These are phyloP conservation scores for Aldabrachelys gigantea DNA, from an alignment of 2,113 vertebrate genomes.

Conservation along the genomic window DNA sequence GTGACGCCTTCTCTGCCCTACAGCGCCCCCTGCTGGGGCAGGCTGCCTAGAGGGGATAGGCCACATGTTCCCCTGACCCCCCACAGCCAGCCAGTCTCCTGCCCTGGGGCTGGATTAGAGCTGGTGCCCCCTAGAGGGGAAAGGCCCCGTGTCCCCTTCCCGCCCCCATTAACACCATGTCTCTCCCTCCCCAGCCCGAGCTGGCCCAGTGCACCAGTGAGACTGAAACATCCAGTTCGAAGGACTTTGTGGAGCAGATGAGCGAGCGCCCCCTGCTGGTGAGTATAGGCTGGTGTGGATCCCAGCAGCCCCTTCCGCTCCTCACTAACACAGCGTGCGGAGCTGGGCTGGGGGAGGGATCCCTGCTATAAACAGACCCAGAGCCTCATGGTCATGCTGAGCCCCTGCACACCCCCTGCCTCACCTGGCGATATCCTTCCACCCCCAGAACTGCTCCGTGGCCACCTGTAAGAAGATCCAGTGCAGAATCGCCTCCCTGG, in stretches of 20 bases:
- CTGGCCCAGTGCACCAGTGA: not conserved
- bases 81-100: no score
- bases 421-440: not conserved
- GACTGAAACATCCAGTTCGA: not conserved
- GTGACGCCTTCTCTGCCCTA: no score
- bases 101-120: rapidly evolving
- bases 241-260: not conserved
- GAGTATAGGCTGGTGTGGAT: not conserved
- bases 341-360: not conserved
- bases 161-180: rapidly evolving
- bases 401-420: not conserved
- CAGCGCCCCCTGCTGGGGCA: no score
- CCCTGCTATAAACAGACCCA: not conserved
- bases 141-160: no score
- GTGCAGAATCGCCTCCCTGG: constrained; percentile 69
- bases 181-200: no score
- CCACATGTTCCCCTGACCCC: no score
- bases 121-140: no score
- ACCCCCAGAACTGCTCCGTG: constrained; percentile 81
- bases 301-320: not conserved
- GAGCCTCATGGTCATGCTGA: no score
- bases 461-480: constrained; percentile 76
- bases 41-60: rapidly evolving
- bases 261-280: not conserved
- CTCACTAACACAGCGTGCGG: not conserved